Conservation (phyloP, 2,888 invertebrate species). For the Lasioglossum figueresi region DNA sequence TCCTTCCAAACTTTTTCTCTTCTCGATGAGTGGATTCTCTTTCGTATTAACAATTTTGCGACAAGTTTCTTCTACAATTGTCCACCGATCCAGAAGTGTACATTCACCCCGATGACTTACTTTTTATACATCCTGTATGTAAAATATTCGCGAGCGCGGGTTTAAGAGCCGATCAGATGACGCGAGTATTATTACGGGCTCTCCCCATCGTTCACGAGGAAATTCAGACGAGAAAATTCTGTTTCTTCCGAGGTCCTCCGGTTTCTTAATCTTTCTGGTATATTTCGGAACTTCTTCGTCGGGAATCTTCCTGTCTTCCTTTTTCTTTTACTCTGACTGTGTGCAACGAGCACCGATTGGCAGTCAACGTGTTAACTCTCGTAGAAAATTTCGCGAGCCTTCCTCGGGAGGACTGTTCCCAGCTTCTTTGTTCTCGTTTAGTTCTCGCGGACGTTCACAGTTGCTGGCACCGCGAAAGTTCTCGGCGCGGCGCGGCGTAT, state of each 20-base stretch:
- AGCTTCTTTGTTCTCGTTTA: slow-evolving; percentile 2
- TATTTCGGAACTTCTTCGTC: background rate
- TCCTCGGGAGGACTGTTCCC: background rate
- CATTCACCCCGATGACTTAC: too few species aligned
- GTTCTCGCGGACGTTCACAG: background rate
- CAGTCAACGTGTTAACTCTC: background rate
- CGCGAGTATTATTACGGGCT: slow-evolving; percentile 37
- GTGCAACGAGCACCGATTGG: background rate
- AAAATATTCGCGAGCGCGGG: slow-evolving; percentile 41
- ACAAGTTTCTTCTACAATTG: too few species aligned
- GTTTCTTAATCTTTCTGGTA: background rate
- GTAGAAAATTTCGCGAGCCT: background rate
- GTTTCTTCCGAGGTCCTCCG: too few species aligned
- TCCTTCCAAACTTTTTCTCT: too few species aligned
- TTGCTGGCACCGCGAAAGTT: slow-evolving; percentile 4
- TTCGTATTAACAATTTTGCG: too few species aligned
- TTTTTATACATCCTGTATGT: slow-evolving; percentile 18
- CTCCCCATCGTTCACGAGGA: background rate
- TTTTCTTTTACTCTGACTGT: background rate
- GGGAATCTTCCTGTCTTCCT: background rate
- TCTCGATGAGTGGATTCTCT: too few species aligned
- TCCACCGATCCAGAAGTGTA: too few species aligned
- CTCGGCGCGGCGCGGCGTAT: background rate
- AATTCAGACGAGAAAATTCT: slow-evolving; percentile 18
- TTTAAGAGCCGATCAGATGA: slow-evolving; percentile 64